These are phyloP conservation scores for Hofmannophila pseudospretella DNA, from an alignment of 2,888 invertebrate species.

Conservation along the genomic window DNA sequence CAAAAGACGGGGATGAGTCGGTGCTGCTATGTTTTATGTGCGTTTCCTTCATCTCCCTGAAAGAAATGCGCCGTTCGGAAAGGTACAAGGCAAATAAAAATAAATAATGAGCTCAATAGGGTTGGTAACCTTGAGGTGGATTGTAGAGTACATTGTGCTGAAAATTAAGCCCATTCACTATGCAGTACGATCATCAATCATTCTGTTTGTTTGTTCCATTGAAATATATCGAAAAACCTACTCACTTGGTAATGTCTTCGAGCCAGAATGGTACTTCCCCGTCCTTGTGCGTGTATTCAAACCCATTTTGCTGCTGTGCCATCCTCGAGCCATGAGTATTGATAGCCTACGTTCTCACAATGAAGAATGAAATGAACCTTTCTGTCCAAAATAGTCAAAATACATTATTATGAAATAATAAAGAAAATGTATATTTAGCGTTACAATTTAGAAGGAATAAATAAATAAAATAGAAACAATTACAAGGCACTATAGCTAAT, in stretches of 20 bases:
- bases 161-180: slow-evolving; percentile 27
- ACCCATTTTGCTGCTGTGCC: slow-evolving; percentile 56
- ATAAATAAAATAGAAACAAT: no score
- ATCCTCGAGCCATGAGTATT: slow-evolving; percentile 58
- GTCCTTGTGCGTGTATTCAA: slow-evolving; percentile 45
- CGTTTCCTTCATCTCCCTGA: slow-evolving; percentile 67
- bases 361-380: slow-evolving; percentile 1
- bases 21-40: slow-evolving; percentile 46
- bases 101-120: background rate
- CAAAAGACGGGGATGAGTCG: slow-evolving; percentile 32
- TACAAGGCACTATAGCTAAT: slow-evolving; percentile 15
- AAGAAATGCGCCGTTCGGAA: slow-evolving; percentile 16
- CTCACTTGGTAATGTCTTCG: slow-evolving; percentile 68
- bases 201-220: slow-evolving; percentile 18
- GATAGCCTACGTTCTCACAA: slow-evolving; percentile 3
- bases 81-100: slow-evolving; percentile 1
- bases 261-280: slow-evolving; percentile 59
- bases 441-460: slow-evolving; percentile 6
- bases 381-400: background rate
- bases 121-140: slow-evolving; percentile 37
- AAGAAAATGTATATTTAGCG: background rate
- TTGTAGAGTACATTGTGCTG: slow-evolving; percentile 29
- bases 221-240: slow-evolving; percentile 12
- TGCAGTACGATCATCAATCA: slow-evolving; percentile 37
- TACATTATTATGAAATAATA: slow-evolving; percentile 4